These are phyloP conservation scores for Idaea aversata DNA, from an alignment of 2,888 invertebrate species.

Conservation along the genomic window DNA sequence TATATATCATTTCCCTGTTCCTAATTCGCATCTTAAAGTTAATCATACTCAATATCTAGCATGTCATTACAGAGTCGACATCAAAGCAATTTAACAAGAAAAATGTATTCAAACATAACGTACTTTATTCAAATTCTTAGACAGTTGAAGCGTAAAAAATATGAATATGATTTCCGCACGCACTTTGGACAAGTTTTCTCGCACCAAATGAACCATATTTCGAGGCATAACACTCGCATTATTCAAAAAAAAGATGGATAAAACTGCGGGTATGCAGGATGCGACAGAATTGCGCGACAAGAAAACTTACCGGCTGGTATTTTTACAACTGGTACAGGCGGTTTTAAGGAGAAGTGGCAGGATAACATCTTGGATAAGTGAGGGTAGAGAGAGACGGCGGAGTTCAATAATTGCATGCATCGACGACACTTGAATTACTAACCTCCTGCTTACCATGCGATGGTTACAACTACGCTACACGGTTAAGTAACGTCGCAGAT, in stretches of 20 bases:
- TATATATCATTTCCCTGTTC: not conserved
- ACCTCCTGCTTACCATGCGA: too few species aligned
- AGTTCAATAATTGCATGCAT: too few species aligned
- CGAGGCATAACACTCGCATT: conserved; percentile 75
- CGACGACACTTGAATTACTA: too few species aligned
- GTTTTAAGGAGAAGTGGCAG: too few species aligned
- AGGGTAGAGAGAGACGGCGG: too few species aligned
- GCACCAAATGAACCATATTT: conserved; percentile 79
- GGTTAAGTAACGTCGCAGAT: too few species aligned
- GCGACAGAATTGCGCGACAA: conserved; percentile 5
- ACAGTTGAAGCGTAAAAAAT: conserved; percentile 77
- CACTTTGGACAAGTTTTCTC: conserved; percentile 66
- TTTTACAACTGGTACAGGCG: not conserved
- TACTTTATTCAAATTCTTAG: conserved; percentile 70
- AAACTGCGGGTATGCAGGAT: not conserved
- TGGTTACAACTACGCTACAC: too few species aligned
- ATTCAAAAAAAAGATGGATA: conserved; percentile 58
- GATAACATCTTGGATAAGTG: too few species aligned
- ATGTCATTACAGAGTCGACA: conserved; percentile 9
- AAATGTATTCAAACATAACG: conserved; percentile 34
- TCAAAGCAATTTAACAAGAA: conserved; percentile 33
- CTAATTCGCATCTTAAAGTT: conserved; percentile 4
- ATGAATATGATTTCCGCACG: conserved; percentile 77
- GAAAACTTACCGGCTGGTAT: conserved; percentile 10
- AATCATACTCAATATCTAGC: conserved; percentile 1